Conservation (phyloP, 2,113 vertebrate genomes). For the Dendropsophus ebraccatus region DNA sequence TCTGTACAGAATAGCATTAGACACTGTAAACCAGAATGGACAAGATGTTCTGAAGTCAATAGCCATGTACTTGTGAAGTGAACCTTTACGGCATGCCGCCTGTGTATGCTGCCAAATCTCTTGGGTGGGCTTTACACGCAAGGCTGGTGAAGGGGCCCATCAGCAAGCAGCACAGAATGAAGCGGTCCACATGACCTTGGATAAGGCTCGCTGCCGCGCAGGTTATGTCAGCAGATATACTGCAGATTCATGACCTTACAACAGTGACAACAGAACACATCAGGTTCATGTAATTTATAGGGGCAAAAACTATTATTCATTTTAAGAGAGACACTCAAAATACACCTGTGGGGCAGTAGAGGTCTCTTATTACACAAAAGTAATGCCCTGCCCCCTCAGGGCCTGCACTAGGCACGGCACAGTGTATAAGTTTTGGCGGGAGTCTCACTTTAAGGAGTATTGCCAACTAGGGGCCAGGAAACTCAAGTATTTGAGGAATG, state of each 20-base stretch:
- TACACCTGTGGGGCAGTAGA: no score
- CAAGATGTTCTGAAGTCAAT: background rate
- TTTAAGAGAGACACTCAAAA: no score
- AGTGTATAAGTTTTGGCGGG: no score
- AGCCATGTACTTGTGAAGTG: background rate
- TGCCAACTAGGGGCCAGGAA: background rate
- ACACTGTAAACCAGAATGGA: background rate
- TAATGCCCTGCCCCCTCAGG: no score
- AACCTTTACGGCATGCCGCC: background rate
- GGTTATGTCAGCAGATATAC: background rate
- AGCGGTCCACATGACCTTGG: background rate
- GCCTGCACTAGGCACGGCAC: no score
- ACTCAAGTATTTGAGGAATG: background rate
- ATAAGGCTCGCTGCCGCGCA: background rate
- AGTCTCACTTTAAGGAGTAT: background rate
- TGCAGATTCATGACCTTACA: no score
- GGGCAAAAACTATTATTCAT: no score
- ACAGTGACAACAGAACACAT: no score
- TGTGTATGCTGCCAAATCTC: background rate
- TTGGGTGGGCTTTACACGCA: background rate
- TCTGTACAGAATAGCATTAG: background rate
- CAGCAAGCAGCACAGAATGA: background rate
- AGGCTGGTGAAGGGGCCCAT: background rate
- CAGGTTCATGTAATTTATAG: no score
- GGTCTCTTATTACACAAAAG: no score